Conservation (phyloP, 37 sponge, comb jelly and placozoan species). For the Amphimedon queenslandica region DNA sequence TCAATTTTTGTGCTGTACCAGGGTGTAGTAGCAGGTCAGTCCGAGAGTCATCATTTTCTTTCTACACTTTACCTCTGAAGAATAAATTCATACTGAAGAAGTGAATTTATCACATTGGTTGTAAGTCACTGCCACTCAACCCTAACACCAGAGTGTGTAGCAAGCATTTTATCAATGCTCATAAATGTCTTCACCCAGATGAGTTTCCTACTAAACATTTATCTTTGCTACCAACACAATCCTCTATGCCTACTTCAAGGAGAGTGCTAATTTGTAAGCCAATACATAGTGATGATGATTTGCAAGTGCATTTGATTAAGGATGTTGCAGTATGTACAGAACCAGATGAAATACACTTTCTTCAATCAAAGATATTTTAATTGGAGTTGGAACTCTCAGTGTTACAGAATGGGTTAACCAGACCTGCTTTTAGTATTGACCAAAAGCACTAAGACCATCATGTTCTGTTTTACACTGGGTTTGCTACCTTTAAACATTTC, state of each 20-base stretch:
- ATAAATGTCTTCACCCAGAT: background rate
- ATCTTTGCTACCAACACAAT: constrained; percentile 18
- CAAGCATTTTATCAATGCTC: constrained; percentile 14
- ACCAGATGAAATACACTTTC: background rate
- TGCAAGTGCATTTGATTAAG: background rate
- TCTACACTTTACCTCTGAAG: constrained; percentile 19
- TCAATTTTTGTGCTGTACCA: constrained; percentile 33
- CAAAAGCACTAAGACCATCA: constrained; percentile 16
- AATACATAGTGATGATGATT: background rate
- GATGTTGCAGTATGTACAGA: background rate
- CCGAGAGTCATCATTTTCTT: constrained; percentile 1
- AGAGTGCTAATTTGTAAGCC: background rate
- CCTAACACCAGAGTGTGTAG: constrained; percentile 10
- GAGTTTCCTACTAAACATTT: constrained; percentile 4
- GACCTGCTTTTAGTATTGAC: background rate
- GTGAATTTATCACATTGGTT: constrained; percentile 14
- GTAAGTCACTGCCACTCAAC: constrained; percentile 18
- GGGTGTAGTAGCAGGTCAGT: constrained; percentile 28
- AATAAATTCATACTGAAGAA: constrained; percentile 19
- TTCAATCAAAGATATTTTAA: background rate
- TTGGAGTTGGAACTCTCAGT: background rate
- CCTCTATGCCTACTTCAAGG: background rate
- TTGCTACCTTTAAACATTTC: constrained; percentile 10
- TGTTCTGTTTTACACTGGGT: constrained; percentile 44
- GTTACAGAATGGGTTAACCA: background rate